Conservation (phyloP, 2,888 invertebrate genomes). For the Hybos culiciformis region DNA sequence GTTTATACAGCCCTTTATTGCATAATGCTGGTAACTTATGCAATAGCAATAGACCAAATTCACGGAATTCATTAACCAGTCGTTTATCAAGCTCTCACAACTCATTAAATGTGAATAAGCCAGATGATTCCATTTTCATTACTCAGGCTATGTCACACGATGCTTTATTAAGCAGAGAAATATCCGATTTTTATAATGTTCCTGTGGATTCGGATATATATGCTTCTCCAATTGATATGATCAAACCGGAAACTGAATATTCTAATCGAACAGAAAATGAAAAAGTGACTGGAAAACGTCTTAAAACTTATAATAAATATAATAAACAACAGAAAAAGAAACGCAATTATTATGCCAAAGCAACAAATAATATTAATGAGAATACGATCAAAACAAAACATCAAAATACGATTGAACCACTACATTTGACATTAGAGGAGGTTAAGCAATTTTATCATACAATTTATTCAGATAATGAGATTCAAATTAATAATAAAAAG, state of each 20-base stretch:
- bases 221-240: constrained; percentile 71
- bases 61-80: constrained; percentile 61
- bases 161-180: constrained; percentile 61
- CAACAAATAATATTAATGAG: constrained; percentile 13
- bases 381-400: constrained; percentile 57
- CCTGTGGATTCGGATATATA: constrained; percentile 81
- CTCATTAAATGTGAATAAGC: constrained; percentile 60
- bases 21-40: constrained; percentile 32
- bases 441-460: constrained; percentile 72
- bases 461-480: constrained; percentile 46
- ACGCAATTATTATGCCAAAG: constrained; percentile 14
- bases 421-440: constrained; percentile 74
- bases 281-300: constrained; percentile 13
- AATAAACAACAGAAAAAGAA: background rate
- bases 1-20: constrained; percentile 31
- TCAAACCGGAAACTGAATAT: constrained; percentile 44
- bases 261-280: constrained; percentile 30
- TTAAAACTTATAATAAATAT: background rate
- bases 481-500: constrained; percentile 3
- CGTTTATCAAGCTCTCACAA: constrained; percentile 75
- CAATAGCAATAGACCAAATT: constrained; percentile 47
- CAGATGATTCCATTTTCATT: constrained; percentile 74
- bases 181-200: constrained; percentile 75
- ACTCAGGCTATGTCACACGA: constrained; percentile 83
- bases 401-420: constrained; percentile 53